Conservation (phyloP, 2,888 invertebrate species). For the Aethes cnicana region DNA sequence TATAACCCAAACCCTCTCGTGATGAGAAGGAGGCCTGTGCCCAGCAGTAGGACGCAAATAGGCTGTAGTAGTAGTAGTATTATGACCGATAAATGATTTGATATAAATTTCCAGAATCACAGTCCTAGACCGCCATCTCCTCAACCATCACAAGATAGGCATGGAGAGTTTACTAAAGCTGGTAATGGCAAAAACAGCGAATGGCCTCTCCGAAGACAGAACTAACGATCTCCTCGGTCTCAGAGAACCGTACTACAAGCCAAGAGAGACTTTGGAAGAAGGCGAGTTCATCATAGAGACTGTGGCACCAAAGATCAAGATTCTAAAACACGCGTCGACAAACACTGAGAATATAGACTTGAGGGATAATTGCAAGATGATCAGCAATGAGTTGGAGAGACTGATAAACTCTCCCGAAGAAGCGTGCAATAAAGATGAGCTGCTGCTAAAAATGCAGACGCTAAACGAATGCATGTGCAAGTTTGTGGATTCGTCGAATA, state of each 20-base stretch:
- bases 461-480: constrained; percentile 70
- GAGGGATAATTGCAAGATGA: constrained; percentile 49
- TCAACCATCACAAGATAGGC: constrained; percentile 69
- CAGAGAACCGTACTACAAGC: constrained; percentile 61
- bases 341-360: constrained; percentile 64
- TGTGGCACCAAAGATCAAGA: constrained; percentile 61
- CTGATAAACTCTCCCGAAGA: constrained; percentile 47
- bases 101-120: constrained; percentile 62
- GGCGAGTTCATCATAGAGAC: constrained; percentile 70
- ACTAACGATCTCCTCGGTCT: constrained; percentile 40
- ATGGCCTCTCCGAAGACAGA: constrained; percentile 54
- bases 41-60: no score
- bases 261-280: constrained; percentile 54
- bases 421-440: constrained; percentile 46
- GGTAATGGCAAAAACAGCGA: constrained; percentile 70
- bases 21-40: no score
- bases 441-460: constrained; percentile 63
- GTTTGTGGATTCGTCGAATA: constrained; percentile 67
- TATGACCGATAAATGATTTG: no score
- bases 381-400: constrained; percentile 56
- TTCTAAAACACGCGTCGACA: constrained; percentile 57
- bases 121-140: constrained; percentile 65
- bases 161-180: constrained; percentile 65
- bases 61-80: no score
- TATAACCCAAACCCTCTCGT: no score